phyloP scores from a whole-genome alignment of 2,113 vertebrate genomes.

The Rhinolophus sinicus region DNA sequence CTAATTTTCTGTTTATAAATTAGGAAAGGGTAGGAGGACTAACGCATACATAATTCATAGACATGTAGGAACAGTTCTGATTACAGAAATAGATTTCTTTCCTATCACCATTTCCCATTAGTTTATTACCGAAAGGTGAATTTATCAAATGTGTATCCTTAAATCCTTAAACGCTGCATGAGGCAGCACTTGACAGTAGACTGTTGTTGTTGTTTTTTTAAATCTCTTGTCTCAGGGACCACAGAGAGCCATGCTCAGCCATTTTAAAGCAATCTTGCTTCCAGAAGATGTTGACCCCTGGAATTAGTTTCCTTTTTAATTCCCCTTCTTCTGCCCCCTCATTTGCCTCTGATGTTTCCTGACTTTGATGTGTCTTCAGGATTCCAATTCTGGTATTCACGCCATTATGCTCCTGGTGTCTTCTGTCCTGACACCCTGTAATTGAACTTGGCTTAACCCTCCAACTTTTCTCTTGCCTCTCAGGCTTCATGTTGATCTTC shows the following conservation, averaged over 20 bases:
- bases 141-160: background rate
- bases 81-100: conserved; percentile 11
- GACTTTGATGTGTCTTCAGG: conserved; percentile 77
- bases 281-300: conserved; percentile 74
- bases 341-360: conserved; percentile 81
- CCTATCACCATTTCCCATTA: background rate
- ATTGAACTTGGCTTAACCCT: conserved; percentile 80
- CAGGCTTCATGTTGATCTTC: conserved; percentile 26
- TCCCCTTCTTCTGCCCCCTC: conserved; percentile 70
- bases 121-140: background rate
- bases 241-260: conserved; percentile 54
- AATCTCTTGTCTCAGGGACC: background rate
- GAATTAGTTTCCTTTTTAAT: conserved; percentile 79
- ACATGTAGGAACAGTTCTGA: background rate
- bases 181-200: background rate
- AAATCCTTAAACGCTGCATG: background rate
- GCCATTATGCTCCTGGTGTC: conserved; percentile 55
- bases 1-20: background rate
- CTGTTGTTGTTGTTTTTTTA: conserved; percentile 62
- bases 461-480: conserved; percentile 59
- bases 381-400: conserved; percentile 76
- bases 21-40: background rate
- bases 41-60: background rate
- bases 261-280: conserved; percentile 74
- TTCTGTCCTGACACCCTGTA: conserved; percentile 78